Evolutionary conservation across 1,140 invertebrate species (phyloP).

Genomic region (Danaus melanippus): DNA sequence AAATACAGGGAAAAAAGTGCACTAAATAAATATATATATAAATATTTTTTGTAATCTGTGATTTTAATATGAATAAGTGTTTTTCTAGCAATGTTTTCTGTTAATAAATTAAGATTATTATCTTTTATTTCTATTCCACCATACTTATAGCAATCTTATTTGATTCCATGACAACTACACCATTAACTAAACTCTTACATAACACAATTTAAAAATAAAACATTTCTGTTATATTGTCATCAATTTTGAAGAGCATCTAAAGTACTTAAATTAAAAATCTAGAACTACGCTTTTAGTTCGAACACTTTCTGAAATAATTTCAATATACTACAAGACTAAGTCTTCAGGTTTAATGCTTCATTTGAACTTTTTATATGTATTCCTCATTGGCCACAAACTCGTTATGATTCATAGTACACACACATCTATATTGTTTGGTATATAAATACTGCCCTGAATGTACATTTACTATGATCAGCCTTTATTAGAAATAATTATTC

Average conservation of each 20-base stretch:
- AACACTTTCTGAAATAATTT: no score
- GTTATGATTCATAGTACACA: conserved; percentile 6
- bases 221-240: no score
- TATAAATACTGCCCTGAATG: conserved; percentile 55
- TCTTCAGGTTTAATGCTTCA: no score
- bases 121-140: no score
- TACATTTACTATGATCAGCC: conserved; percentile 3
- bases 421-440: conserved; percentile 37
- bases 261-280: not conserved
- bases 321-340: no score
- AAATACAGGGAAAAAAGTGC: no score
- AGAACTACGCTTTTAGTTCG: not conserved
- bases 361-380: no score
- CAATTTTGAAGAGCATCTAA: conserved; percentile 8
- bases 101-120: no score
- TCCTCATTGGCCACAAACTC: not conserved
- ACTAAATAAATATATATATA: conserved; percentile 21
- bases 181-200: conserved; percentile 21
- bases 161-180: not conserved
- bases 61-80: no score
- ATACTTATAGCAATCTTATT: no score
- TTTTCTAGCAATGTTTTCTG: no score
- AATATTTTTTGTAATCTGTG: not conserved
- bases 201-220: conserved; percentile 13
- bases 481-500: no score